Evolutionary conservation across 2,888 invertebrate species (phyloP).

Genomic region (Ophion slaviceki): DNA sequence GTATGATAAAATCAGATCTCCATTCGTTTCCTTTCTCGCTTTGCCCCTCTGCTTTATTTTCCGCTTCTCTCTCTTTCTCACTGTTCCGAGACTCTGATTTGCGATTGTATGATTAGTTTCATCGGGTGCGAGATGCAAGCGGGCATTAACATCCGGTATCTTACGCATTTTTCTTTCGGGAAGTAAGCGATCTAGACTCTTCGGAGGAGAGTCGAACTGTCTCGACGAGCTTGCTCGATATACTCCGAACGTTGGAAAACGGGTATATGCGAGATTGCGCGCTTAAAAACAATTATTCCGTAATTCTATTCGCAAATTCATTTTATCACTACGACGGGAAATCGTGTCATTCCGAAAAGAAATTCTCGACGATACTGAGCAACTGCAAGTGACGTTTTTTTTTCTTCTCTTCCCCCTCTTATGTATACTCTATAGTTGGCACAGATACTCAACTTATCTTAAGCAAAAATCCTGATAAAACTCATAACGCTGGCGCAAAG

Average conservation of each 20-base stretch:
- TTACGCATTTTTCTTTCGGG: constrained; percentile 10
- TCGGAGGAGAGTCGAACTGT: constrained; percentile 6
- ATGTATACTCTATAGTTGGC: constrained; percentile 60
- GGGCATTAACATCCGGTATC: background rate
- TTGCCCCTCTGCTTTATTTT: background rate
- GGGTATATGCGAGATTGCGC: background rate
- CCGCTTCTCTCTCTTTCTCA: background rate
- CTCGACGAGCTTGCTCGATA: background rate
- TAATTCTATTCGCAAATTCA: background rate
- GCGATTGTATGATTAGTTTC: background rate
- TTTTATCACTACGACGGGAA: background rate
- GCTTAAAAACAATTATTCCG: background rate
- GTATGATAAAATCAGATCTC: constrained; percentile 62
- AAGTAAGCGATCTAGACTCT: constrained; percentile 23
- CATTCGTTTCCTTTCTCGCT: constrained; percentile 37
- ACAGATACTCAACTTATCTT: constrained; percentile 65
- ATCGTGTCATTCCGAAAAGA: background rate
- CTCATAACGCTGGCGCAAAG: constrained; percentile 8
- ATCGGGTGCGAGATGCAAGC: constrained; percentile 6
- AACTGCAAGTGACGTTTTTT: background rate
- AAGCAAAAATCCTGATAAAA: constrained; percentile 42
- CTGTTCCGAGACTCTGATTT: background rate
- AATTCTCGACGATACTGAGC: constrained; percentile 21
- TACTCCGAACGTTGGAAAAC: constrained; percentile 7
- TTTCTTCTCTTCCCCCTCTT: constrained; percentile 1